phyloP scores from a whole-genome alignment of 2,113 vertebrate species.

The Etia nguti region DNA sequence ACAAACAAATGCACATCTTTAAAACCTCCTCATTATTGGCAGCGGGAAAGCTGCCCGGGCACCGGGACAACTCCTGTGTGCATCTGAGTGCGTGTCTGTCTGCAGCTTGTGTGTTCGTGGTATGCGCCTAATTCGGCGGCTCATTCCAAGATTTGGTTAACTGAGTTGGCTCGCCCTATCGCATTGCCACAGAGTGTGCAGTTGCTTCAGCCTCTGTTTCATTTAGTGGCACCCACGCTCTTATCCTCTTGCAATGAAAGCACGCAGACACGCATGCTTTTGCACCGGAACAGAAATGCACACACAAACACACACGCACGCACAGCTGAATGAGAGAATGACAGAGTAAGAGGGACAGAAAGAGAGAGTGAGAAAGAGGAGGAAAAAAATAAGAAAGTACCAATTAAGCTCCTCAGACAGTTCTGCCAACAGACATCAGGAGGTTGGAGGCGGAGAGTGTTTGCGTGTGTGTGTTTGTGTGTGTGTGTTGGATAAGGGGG shows the following conservation, averaged over 20 bases:
- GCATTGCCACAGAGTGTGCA: constrained; percentile 45
- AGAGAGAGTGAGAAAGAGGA: constrained; percentile 18
- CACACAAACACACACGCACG: neutral
- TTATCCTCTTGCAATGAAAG: constrained; percentile 38
- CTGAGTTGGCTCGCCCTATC: constrained; percentile 46
- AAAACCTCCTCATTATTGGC: constrained; percentile 46
- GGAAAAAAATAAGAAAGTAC: constrained; percentile 46
- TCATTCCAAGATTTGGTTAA: constrained; percentile 55
- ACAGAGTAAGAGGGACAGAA: constrained; percentile 16
- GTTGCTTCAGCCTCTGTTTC: constrained; percentile 51
- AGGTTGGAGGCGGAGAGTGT: constrained; percentile 27
- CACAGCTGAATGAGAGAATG: constrained; percentile 30
- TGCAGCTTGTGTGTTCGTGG: neutral
- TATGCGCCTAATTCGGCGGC: neutral
- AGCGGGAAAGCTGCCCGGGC: constrained; percentile 45
- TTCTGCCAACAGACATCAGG: constrained; percentile 53
- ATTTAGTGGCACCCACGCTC: constrained; percentile 48
- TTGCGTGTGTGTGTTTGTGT: constrained; percentile 6
- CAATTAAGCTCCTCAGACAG: constrained; percentile 58
- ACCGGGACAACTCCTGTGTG: constrained; percentile 21
- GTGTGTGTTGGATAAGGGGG: neutral
- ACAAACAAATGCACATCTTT: constrained; percentile 53
- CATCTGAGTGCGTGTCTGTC: neutral
- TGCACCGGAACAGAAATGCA: neutral
- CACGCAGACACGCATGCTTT: neutral